These are phyloP conservation scores for Diloba caeruleocephala DNA, from an alignment of 2,888 invertebrate genomes.

Conservation along the genomic window DNA sequence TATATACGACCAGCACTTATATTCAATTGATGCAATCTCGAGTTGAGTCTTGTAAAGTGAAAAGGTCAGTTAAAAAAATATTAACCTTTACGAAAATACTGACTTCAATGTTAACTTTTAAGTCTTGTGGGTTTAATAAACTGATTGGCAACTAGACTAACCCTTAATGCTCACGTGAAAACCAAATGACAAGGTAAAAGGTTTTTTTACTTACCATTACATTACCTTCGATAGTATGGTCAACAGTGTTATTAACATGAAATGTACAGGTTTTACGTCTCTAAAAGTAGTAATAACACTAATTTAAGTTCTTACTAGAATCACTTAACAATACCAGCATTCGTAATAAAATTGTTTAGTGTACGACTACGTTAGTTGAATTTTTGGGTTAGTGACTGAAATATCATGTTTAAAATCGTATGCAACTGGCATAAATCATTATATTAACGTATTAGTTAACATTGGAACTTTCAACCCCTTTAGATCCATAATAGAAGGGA, in stretches of 20 bases:
- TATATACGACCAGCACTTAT: no score
- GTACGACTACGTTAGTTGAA: no score
- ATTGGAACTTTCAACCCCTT: no score
- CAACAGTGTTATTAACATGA: conserved; percentile 42
- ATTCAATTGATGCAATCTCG: no score
- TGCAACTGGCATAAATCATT: neutral
- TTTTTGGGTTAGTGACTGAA: conserved; percentile 12
- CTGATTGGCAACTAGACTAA: conserved; percentile 49
- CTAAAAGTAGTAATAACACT: conserved; percentile 41
- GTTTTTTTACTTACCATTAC: conserved; percentile 60
- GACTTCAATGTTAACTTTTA: conserved; percentile 32
- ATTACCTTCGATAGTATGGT: conserved; percentile 60
- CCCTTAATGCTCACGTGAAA: conserved; percentile 61
- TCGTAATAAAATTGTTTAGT: conserved; percentile 20
- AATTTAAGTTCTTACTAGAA: conserved; percentile 30
- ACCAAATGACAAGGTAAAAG: conserved; percentile 64
- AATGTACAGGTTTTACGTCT: conserved; percentile 37
- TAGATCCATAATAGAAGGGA: no score
- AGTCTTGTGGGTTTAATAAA: conserved; percentile 36
- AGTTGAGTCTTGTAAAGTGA: no score
- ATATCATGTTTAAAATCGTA: conserved; percentile 2
- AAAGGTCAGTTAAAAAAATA: no score
- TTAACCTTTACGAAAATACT: no score
- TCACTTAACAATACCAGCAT: conserved; percentile 9
- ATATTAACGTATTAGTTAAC: no score